phyloP scores from a whole-genome alignment of 1,140 invertebrate genomes.

The Hermetia illucens region DNA sequence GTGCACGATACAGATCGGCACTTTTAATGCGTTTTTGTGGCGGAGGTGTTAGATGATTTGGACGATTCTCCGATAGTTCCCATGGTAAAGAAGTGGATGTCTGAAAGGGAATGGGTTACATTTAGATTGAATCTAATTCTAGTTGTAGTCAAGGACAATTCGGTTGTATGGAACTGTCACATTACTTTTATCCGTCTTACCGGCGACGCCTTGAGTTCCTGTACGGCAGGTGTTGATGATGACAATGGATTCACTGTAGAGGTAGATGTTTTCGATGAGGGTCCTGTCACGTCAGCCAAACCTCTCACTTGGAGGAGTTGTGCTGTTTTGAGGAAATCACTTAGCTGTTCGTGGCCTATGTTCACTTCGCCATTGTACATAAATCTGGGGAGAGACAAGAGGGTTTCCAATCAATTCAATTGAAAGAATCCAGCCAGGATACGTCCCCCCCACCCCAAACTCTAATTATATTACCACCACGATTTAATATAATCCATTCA shows the following conservation, averaged over 20 bases:
- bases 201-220: constrained; percentile 28
- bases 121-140: constrained; percentile 3
- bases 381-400: too few relatives aligned
- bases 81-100: constrained; percentile 7
- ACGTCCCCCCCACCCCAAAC: too few relatives aligned
- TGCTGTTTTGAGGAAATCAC: constrained; percentile 77
- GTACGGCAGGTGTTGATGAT: constrained; percentile 20
- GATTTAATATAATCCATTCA: too few relatives aligned
- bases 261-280: constrained; percentile 33
- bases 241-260: constrained; percentile 1
- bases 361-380: constrained; percentile 93
- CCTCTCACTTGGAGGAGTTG: constrained; percentile 82
- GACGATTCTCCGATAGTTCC: constrained; percentile 6
- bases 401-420: too few relatives aligned
- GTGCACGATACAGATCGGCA: constrained; percentile 42
- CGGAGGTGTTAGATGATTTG: constrained; percentile 32
- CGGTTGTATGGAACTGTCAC: constrained; percentile 15
- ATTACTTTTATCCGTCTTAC: constrained; percentile 30
- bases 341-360: constrained; percentile 77
- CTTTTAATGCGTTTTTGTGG: constrained; percentile 45
- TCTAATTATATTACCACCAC: too few relatives aligned
- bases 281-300: constrained; percentile 64
- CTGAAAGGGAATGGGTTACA: background rate
- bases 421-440: too few relatives aligned
- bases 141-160: constrained; percentile 2